Base-by-base conservation (phyloP, 2,888 invertebrate genomes). In the Siphonodentalium dalli region DNA sequence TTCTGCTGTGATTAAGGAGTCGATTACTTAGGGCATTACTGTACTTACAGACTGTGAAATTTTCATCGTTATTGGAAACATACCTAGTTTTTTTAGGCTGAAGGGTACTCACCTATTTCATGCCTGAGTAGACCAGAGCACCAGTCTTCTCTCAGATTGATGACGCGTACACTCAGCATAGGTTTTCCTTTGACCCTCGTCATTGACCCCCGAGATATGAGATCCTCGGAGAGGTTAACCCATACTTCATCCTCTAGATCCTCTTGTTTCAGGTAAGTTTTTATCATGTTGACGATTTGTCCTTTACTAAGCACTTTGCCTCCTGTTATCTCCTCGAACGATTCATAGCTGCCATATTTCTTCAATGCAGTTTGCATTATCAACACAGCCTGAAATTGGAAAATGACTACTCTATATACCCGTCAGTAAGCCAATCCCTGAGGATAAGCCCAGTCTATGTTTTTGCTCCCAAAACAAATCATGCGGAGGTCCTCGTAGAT, bases 41-140 rank as follows among this genome's bases (percentile, higher is more conserved):
- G n/a, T n/a, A n/a, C n/a, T n/a, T n/a, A n/a, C n/a, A n/a, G n/a
- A n/a, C n/a, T n/a, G n/a, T n/a, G n/a, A n/a, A n/a, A n/a, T n/a
- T n/a, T n/a, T n/a, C n/a, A n/a, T n/a, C n/a, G n/a, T n/a, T n/a
- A n/a, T n/a, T n/a, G n/a, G n/a, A n/a, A n/a, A n/a, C n/a, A n/a
- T n/a, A n/a, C n/a, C n/a, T n/a, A n/a, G n/a, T n/a, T n/a, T n/a
- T n/a, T n/a, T n/a, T n/a, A n/a, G n/a, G n/a, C n/a, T n/a, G n/a
- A n/a, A n/a, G n/a, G n/a, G n/a, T n/a, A 29, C 59, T 50, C 60
- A 77, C 78, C 78, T 51, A 78, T 63, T 54, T 78, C 78, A 66
- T 78, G 78, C 5, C 74, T 42, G 0, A 78, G 65, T 11, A 78
- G 53, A 6, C 77, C 78, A 28, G 72, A 72, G 11, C 74, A 71